A percentile compares a stretch with the other conserved stretches of the same genome.
These are phyloP conservation scores for Gymnorhina tibicen DNA, from an alignment of 2,113 vertebrate genomes.

Conservation along the genomic window DNA sequence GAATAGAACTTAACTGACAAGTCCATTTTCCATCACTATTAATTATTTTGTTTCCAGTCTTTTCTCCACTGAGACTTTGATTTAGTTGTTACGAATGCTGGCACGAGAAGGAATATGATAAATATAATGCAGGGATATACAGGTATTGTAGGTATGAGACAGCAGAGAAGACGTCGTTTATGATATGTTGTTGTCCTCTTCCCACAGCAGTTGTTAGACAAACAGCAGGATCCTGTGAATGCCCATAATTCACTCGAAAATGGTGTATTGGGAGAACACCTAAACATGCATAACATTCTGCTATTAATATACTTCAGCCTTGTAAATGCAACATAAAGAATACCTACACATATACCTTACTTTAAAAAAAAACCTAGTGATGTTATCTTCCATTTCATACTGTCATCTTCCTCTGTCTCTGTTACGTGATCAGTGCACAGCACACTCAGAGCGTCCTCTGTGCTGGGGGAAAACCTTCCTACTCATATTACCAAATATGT, in stretches of 20 bases:
- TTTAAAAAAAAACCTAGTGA: neutral
- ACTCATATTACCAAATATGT: neutral
- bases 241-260: neutral
- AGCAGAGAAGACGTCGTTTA: neutral
- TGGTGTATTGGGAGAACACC: neutral
- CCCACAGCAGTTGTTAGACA: neutral
- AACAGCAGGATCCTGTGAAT: neutral
- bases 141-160: neutral
- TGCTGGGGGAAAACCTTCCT: neutral
- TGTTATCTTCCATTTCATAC: neutral
- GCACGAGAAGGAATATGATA: neutral
- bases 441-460: neutral
- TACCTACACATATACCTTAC: neutral
- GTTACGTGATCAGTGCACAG: neutral
- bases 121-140: neutral
- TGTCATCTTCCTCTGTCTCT: neutral
- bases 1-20: slow-evolving; percentile 32
- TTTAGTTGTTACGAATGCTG: neutral
- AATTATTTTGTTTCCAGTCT: slow-evolving; percentile 37
- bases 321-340: neutral
- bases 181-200: neutral
- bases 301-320: neutral
- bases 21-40: slow-evolving; percentile 33
- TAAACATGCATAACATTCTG: neutral
- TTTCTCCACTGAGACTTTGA: neutral